Evolutionary conservation across 2,888 invertebrate species (phyloP).

Genomic region (Thyatira batis): DNA sequence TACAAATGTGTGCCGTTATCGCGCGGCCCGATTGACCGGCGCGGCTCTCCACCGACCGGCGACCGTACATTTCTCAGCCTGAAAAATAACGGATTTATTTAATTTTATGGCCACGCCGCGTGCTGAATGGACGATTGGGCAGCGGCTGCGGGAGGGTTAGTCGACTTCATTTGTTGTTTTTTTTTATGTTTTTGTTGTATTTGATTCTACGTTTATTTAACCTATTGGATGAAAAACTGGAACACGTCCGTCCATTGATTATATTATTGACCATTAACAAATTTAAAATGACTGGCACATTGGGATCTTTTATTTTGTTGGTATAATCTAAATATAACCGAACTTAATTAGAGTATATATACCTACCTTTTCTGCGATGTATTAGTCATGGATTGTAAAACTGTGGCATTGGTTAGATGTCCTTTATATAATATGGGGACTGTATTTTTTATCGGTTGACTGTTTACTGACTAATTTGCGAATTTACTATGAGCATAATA

Average conservation of each 20-base stretch:
- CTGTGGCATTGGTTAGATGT: background rate
- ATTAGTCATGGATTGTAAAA: background rate
- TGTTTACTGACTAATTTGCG: constrained; percentile 70
- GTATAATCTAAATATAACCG: too few species aligned
- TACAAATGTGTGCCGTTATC: constrained; percentile 80
- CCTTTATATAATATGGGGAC: constrained; percentile 1
- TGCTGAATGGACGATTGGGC: constrained; percentile 79
- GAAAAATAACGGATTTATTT: constrained; percentile 83
- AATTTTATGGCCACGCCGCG: constrained; percentile 79
- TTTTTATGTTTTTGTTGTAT: constrained; percentile 27
- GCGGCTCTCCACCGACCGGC: constrained; percentile 43
- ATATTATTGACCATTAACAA: background rate
- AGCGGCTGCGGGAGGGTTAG: constrained; percentile 22
- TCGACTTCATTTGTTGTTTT: constrained; percentile 23
- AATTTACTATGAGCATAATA: constrained; percentile 60
- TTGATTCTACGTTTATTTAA: constrained; percentile 13
- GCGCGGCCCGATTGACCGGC: constrained; percentile 76
- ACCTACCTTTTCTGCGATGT: too few species aligned
- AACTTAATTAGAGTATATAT: too few species aligned
- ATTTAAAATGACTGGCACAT: too few species aligned
- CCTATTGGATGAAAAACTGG: background rate
- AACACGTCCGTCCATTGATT: background rate
- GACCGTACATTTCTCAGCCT: constrained; percentile 72
- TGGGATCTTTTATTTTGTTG: too few species aligned
- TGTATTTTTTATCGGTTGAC: constrained; percentile 28